Percentiles rank a stretch among this genome's conserved stretches.
These are phyloP conservation scores for Teleopsis dalmanni DNA, from an alignment of 1,140 invertebrate species.

Conservation along the genomic window DNA sequence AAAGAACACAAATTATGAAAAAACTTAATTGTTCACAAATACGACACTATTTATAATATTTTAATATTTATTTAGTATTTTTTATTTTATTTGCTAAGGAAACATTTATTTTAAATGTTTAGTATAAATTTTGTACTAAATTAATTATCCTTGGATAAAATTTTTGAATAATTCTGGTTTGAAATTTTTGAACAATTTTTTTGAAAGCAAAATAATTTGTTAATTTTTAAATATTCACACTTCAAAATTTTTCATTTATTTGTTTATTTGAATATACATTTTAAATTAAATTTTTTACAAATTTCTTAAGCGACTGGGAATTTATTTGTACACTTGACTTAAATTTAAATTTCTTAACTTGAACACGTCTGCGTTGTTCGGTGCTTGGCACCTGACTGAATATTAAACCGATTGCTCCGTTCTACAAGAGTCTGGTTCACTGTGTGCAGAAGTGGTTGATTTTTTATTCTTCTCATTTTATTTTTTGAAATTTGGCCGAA, in stretches of 20 bases:
- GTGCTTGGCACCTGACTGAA: conserved; percentile 46
- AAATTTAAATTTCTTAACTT: background rate
- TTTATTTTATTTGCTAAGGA: background rate
- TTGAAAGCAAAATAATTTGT: no score
- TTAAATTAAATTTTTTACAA: background rate
- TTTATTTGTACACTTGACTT: background rate
- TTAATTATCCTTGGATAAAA: no score
- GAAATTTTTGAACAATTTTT: no score
- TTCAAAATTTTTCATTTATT: no score
- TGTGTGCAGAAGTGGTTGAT: conserved; percentile 4
- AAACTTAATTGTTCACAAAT: background rate
- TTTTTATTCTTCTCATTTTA: conserved; percentile 4
- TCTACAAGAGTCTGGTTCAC: conserved; percentile 12
- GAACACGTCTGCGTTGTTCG: conserved; percentile 40
- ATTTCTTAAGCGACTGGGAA: background rate
- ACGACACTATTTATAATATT: background rate
- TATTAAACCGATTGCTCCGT: conserved; percentile 35
- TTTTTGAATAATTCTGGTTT: no score
- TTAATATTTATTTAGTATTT: background rate
- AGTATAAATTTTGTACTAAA: background rate
- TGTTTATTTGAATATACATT: no score
- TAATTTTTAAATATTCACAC: no score
- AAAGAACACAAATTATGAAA: background rate
- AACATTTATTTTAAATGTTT: background rate
- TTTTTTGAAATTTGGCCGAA: conserved; percentile 22